Evolutionary conservation across 2,113 vertebrate species (phyloP).

Genomic region (Sisor rabdophorus): DNA sequence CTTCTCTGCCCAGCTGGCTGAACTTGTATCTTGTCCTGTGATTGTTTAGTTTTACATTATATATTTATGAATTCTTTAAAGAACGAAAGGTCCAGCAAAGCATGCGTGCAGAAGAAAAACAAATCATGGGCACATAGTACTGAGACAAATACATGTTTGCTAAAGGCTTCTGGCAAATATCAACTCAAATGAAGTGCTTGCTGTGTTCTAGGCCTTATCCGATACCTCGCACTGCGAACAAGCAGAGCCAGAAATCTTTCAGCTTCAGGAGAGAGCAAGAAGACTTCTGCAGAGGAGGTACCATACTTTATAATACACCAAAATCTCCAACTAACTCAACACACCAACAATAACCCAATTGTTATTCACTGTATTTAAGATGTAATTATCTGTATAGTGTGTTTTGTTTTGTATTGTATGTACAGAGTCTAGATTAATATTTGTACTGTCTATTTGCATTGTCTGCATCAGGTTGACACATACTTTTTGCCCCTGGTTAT

Average conservation of each 20-base stretch:
- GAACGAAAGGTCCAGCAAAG: neutral
- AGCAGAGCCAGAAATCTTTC: slow-evolving; percentile 70
- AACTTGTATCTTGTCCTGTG: neutral
- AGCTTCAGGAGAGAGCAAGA: slow-evolving; percentile 74
- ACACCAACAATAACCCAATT: neutral
- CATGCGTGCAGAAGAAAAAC: neutral
- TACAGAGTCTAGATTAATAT: too few relatives aligned
- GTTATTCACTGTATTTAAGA: neutral
- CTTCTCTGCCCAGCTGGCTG: neutral
- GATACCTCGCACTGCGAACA: slow-evolving; percentile 62
- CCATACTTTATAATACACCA: neutral
- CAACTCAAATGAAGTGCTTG: neutral
- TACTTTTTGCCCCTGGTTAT: too few relatives aligned
- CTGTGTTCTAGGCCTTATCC: slow-evolving; percentile 57
- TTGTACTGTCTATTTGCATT: too few relatives aligned
- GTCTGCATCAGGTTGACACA: too few relatives aligned
- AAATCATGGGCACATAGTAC: neutral
- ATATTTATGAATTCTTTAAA: slow-evolving; percentile 23
- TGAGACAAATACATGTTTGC: neutral
- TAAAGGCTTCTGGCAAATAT: neutral
- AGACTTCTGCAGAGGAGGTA: slow-evolving; percentile 75
- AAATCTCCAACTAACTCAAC: neutral
- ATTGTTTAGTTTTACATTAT: slow-evolving; percentile 12
- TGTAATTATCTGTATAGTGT: too few relatives aligned
- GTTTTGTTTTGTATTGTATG: too few relatives aligned